Evolutionary conservation across 2,888 invertebrate genomes (phyloP).

Genomic region (Uloborus plumipes): DNA sequence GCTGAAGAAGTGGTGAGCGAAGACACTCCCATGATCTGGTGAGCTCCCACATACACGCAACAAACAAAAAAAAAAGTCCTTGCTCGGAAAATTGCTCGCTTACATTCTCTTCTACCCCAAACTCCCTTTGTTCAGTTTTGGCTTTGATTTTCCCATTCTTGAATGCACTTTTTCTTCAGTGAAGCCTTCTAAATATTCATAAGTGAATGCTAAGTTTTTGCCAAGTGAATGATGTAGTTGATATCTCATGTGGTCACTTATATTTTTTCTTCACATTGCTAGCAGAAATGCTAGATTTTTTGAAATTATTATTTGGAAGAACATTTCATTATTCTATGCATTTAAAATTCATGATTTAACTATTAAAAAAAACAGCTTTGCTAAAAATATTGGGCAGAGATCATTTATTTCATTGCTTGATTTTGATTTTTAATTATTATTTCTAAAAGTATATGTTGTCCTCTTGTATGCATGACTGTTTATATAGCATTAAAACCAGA

Average conservation of each 20-base stretch:
- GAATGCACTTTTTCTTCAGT: constrained; percentile 51
- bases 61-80: constrained; percentile 10
- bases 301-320: constrained; percentile 22
- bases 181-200: constrained; percentile 26
- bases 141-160: constrained; percentile 24
- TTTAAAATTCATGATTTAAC: too few species aligned
- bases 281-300: constrained; percentile 8
- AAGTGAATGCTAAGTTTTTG: constrained; percentile 8
- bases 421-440: background rate
- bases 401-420: background rate
- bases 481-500: too few species aligned
- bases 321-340: constrained; percentile 13
- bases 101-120: constrained; percentile 30
- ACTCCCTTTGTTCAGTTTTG: too few species aligned
- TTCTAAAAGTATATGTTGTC: too few species aligned
- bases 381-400: too few species aligned
- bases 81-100: constrained; percentile 46
- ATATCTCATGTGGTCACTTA: background rate
- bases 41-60: constrained; percentile 54
- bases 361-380: too few species aligned
- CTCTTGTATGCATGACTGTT: too few species aligned
- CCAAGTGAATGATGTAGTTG: background rate
- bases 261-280: constrained; percentile 21
- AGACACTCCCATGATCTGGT: constrained; percentile 63
- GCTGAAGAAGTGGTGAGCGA: constrained; percentile 61